These are phyloP conservation scores for Pinctada fucata DNA, from an alignment of 2,888 invertebrate genomes.

Conservation along the genomic window DNA sequence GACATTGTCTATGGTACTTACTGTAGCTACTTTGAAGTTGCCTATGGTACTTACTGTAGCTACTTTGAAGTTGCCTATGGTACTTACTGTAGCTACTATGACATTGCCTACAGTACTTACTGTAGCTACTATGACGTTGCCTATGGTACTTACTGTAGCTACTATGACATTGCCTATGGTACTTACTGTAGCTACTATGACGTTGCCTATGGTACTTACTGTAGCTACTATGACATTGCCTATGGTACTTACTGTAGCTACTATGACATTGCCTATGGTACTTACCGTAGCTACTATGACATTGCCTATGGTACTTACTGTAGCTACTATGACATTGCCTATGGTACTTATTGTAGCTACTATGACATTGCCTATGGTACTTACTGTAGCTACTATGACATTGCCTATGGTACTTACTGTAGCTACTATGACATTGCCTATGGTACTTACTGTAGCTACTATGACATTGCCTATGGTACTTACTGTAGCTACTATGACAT, in stretches of 20 bases:
- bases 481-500: constrained; percentile 64
- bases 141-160: background rate
- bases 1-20: constrained; percentile 71
- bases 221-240: no score
- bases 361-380: constrained; percentile 32
- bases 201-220: constrained; percentile 71
- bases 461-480: constrained; percentile 38
- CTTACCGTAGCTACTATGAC: constrained; percentile 65
- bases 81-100: constrained; percentile 64
- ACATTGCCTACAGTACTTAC: constrained; percentile 70
- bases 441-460: background rate
- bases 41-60: background rate
- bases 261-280: constrained; percentile 15
- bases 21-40: no score
- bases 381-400: constrained; percentile 63
- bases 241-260: background rate
- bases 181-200: constrained; percentile 65
- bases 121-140: no score
- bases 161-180: background rate
- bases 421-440: no score
- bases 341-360: background rate
- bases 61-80: background rate
- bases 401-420: constrained; percentile 73
- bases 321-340: no score
- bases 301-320: constrained; percentile 72